Percentiles rank a stretch among this genome's conserved stretches.
These are phyloP conservation scores for Xylocampa areola DNA, from an alignment of 2,888 invertebrate genomes.

Conservation along the genomic window DNA sequence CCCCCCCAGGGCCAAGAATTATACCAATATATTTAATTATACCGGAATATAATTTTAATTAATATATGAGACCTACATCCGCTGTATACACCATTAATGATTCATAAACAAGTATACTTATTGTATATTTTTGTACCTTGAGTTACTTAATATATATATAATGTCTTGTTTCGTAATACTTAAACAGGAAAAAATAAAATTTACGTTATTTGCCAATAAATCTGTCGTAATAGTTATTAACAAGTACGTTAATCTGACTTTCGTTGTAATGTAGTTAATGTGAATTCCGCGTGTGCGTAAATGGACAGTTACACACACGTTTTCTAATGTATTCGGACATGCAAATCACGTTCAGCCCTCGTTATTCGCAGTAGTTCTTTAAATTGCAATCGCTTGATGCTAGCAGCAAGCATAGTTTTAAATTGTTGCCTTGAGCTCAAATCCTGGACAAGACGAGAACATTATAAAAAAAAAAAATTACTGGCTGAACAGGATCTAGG, in stretches of 20 bases:
- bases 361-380: conserved; percentile 42
- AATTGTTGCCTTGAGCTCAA: neutral
- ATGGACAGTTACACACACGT: conserved; percentile 39
- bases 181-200: conserved; percentile 29
- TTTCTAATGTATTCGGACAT: conserved; percentile 46
- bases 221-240: conserved; percentile 21
- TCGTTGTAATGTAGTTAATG: conserved; percentile 31
- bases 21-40: no score
- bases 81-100: conserved; percentile 18
- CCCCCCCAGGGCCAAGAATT: no score
- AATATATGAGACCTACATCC: conserved; percentile 4
- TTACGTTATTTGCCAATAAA: conserved; percentile 28
- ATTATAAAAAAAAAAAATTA: no score
- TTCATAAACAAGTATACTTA: conserved; percentile 18
- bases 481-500: no score
- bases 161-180: conserved; percentile 28
- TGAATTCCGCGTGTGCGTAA: conserved; percentile 42
- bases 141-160: neutral
- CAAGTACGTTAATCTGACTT: conserved; percentile 20
- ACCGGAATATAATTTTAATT: no score
- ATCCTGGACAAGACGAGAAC: neutral
- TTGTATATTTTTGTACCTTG: conserved; percentile 16
- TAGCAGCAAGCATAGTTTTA: neutral
- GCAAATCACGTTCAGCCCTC: conserved; percentile 39
- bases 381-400: conserved; percentile 27